Percentiles rank a stretch among this genome's conserved stretches.
phyloP scores from a whole-genome alignment of 2,797 vertebrate species.

The Chanos chanos region DNA sequence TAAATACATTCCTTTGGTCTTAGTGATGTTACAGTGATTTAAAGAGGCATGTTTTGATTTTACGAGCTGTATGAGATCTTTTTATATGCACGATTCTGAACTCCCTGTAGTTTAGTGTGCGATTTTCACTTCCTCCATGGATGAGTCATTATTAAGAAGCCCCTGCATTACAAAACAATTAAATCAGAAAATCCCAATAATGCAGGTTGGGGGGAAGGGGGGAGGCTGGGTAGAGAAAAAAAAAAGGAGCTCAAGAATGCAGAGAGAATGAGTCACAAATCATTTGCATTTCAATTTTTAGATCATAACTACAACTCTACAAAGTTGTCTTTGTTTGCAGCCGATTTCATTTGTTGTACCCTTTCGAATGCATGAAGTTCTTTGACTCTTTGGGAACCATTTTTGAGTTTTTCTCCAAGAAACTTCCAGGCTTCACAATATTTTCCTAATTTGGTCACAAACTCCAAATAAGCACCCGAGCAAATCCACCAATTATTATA shows the following conservation, averaged over 20 bases:
- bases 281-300: constrained; percentile 33
- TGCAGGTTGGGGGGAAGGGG: constrained; percentile 56
- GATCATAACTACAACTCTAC: constrained; percentile 7
- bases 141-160: constrained; percentile 66
- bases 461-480: not conserved
- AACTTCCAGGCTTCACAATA: no score
- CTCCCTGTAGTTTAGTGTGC: no score
- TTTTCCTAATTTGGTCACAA: not conserved
- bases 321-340: not conserved
- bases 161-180: constrained; percentile 67
- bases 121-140: constrained; percentile 47
- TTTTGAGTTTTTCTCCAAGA: not conserved
- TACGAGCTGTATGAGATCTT: no score
- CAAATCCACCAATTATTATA: no score
- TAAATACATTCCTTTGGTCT: no score
- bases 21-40: no score
- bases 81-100: no score
- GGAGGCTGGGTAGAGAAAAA: constrained; percentile 47
- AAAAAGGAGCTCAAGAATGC: constrained; percentile 39
- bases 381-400: not conserved
- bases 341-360: not conserved
- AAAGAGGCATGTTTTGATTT: no score
- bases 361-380: not conserved
- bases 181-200: constrained; percentile 57
- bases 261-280: constrained; percentile 31